Base-by-base conservation (phyloP, 2,113 vertebrate species). In the Gnathonemus longibarbis region DNA sequence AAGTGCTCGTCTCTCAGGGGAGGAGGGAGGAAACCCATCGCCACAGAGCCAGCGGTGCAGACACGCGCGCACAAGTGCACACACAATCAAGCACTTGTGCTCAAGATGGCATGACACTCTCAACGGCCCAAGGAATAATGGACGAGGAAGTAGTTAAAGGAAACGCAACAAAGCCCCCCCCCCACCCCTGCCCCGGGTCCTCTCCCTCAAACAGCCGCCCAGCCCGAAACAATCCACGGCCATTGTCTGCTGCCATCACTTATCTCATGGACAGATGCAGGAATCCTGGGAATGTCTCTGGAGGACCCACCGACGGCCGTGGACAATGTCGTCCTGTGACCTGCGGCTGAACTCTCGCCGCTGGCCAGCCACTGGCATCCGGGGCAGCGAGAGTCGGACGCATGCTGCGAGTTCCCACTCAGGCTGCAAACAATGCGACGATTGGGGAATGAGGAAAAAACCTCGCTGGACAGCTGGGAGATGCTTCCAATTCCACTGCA, bases 181-280 rank as follows among this genome's bases (percentile, higher is more conserved):
- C 35, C 31, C 15, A 3, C 70, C 74, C 84, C 46, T 5, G 45
- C 45, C 31, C 50, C 17, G 13, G 27, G 49, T 53, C 86, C 49
- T 87, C 86, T 6, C 85, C 48, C 87, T n/a, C 88, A 74, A 24
- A 74, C n/a, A 21, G 11, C 15, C 87, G 17, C 87, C n/a, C 21
- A 6, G 21, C 13, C 39, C 80, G 2, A 89, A 58, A 89, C 77
- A 27, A 58, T 48, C 80, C 49, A 10, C n/a, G n/a, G 53, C n/a
- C 80, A 89, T 89, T 89, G 89, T 89, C 48, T 84, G 88, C 19
- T 13, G 48, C 48, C 6, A 3, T 35, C 3, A n/a, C 88, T 89
- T 84, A 84, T 89, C 50, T 89, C 74, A 21, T 49, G 77, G 77
- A 89, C 49, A 45, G 88, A 89, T 50, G n/a, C 17, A 84, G n/a